Conservation (phyloP, 2,113 vertebrate species). For the Platichthys stellatus region DNA sequence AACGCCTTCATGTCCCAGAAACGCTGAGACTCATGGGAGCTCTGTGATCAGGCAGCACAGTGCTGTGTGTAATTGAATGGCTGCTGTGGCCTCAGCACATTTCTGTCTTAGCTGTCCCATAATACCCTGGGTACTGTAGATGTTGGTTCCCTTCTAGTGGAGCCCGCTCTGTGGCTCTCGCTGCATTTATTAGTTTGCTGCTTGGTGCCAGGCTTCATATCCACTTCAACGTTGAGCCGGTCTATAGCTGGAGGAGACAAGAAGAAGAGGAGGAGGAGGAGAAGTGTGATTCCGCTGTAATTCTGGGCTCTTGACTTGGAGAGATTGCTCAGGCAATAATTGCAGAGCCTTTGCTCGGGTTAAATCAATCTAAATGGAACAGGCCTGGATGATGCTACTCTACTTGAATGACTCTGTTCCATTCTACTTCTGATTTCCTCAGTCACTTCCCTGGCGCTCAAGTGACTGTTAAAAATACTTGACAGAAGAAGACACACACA, state of each 20-base stretch:
- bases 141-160: conserved; percentile 28
- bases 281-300: conserved; percentile 53
- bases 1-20: conserved; percentile 37
- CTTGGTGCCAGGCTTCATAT: conserved; percentile 33
- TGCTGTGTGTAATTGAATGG: conserved; percentile 39
- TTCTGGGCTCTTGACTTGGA: conserved; percentile 71
- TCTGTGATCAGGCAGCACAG: conserved; percentile 26
- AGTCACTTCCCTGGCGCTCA: conserved; percentile 33
- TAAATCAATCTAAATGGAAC: conserved; percentile 73
- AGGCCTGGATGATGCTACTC: conserved; percentile 54
- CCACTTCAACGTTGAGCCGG: conserved; percentile 25
- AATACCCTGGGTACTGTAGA: conserved; percentile 21
- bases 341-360: conserved; percentile 57
- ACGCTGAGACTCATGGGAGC: conserved; percentile 22
- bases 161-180: conserved; percentile 12
- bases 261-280: conserved; percentile 11
- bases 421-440: conserved; percentile 49
- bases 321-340: conserved; percentile 74
- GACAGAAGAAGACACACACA: background rate
- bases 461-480: conserved; percentile 39
- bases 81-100: conserved; percentile 21
- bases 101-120: conserved; percentile 20
- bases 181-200: conserved; percentile 26
- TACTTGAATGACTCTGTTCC: conserved; percentile 53
- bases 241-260: conserved; percentile 22